These are phyloP conservation scores for Leuciscus waleckii DNA, from an alignment of 2,797 vertebrate genomes.

Conservation along the genomic window DNA sequence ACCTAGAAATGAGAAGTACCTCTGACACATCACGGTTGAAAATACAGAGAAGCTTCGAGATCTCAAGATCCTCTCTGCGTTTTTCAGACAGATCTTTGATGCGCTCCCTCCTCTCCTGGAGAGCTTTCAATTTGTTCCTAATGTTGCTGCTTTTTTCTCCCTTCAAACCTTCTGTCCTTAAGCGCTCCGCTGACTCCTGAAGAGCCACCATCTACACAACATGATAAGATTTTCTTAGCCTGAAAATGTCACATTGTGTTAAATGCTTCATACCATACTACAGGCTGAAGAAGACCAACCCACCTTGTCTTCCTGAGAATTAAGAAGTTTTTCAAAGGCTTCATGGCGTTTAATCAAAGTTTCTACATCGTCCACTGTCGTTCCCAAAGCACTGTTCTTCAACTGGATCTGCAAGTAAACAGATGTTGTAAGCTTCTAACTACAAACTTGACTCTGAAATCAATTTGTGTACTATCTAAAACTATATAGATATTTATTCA, in stretches of 20 bases:
- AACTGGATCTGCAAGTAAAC: constrained; percentile 78
- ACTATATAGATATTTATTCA: neutral
- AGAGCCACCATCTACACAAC: constrained; percentile 79
- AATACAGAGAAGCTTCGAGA: constrained; percentile 74
- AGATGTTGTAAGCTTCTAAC: neutral
- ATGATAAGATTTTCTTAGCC: neutral
- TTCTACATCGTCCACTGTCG: constrained; percentile 84
- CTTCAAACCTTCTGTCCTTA: constrained; percentile 69
- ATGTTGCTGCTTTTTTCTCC: constrained; percentile 69
- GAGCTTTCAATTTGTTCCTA: constrained; percentile 69
- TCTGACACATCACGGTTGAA: constrained; percentile 81
- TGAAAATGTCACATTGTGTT: neutral
- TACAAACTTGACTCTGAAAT: neutral
- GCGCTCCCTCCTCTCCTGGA: constrained; percentile 70
- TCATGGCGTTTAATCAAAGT: constrained; percentile 84
- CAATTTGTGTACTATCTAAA: neutral
- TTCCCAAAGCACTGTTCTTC: constrained; percentile 81
- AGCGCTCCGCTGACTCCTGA: constrained; percentile 75
- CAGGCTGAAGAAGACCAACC: neutral
- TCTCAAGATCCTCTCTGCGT: constrained; percentile 79
- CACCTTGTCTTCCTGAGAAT: constrained; percentile 90
- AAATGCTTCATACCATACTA: neutral
- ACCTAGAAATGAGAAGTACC: constrained; percentile 71
- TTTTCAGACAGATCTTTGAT: constrained; percentile 80
- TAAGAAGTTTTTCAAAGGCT: constrained; percentile 88